Percentiles rank a stretch among this genome's conserved stretches.
Evolutionary conservation across 2,797 vertebrate species (phyloP).

Genomic region (Tolypeutes matacus): DNA sequence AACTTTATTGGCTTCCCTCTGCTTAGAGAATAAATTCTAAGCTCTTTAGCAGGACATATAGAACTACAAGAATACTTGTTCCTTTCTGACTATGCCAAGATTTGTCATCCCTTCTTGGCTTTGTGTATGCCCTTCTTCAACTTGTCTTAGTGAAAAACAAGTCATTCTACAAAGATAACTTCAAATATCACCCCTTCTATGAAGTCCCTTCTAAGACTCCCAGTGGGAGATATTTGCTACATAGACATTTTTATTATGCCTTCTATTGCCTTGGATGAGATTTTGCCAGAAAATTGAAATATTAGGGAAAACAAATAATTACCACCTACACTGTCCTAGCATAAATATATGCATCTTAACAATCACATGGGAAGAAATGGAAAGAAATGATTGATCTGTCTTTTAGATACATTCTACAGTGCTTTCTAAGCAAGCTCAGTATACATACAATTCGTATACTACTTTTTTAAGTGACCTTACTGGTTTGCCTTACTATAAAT

Average conservation of each 20-base stretch:
- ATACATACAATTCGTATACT: slow-evolving; percentile 2
- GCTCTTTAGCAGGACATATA: neutral
- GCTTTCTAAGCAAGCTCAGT: neutral
- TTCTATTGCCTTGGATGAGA: neutral
- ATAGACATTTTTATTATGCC: neutral
- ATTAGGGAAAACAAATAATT: neutral
- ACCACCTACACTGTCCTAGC: neutral
- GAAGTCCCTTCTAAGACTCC: neutral
- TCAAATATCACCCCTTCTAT: neutral
- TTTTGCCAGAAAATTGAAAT: neutral
- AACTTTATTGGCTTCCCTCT: neutral
- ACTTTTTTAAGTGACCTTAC: neutral
- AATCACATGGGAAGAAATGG: neutral
- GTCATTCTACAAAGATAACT: slow-evolving; percentile 2
- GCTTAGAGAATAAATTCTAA: neutral
- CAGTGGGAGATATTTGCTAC: neutral
- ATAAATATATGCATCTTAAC: slow-evolving; percentile 9
- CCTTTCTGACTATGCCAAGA: neutral
- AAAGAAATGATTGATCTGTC: neutral
- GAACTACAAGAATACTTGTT: neutral
- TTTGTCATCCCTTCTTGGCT: neutral
- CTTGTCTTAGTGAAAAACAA: neutral
- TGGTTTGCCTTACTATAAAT: slow-evolving; percentile 26
- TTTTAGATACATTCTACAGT: neutral
- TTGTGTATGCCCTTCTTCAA: neutral